Conservation (phyloP, 2,888 invertebrate genomes). For the Drosophila nr. medialis region DNA sequence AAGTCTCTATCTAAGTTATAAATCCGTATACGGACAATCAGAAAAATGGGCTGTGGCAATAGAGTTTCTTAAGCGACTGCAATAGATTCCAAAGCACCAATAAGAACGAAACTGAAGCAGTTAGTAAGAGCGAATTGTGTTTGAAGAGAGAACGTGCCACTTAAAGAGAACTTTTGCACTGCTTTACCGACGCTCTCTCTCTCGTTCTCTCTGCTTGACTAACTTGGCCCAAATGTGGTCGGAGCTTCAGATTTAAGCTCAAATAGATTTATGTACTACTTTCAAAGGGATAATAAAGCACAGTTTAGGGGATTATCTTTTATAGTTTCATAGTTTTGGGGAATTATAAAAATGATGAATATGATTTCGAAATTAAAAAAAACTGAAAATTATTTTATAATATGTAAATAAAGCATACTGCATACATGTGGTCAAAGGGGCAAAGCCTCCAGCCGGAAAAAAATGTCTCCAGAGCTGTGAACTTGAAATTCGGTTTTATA, state of each 20-base stretch:
- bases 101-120: conserved; percentile 35
- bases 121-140: conserved; percentile 28
- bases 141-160: conserved; percentile 25
- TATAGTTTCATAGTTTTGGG: background rate
- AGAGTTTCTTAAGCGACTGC: conserved; percentile 20
- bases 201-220: background rate
- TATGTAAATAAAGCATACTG: background rate
- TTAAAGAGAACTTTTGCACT: conserved; percentile 52
- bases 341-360: background rate
- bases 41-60: conserved; percentile 56
- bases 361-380: background rate
- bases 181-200: conserved; percentile 48
- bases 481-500: conserved; percentile 35
- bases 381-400: background rate
- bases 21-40: conserved; percentile 3
- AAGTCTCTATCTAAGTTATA: background rate
- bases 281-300: conserved; percentile 23
- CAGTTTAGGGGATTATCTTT: conserved; percentile 34
- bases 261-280: conserved; percentile 1
- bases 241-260: conserved; percentile 13
- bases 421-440: conserved; percentile 25
- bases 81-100: conserved; percentile 48
- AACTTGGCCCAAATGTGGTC: conserved; percentile 8
- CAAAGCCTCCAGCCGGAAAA: conserved; percentile 8
- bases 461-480: conserved; percentile 24